Conservation (phyloP, 2,888 invertebrate species). For the Sabellastarte sp. region DNA sequence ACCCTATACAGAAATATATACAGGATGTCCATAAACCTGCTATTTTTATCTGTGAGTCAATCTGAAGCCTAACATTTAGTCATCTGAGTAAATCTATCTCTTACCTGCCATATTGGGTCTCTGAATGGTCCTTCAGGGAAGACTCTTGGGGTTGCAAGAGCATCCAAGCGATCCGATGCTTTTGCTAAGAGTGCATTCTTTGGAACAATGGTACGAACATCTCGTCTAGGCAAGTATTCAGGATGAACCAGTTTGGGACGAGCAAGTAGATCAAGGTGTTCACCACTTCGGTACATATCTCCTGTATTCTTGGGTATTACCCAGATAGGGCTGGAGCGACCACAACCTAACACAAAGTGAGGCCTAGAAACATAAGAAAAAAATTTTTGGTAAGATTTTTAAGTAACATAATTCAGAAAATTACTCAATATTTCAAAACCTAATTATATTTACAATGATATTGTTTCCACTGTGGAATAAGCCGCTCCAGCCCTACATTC, state of each 20-base stretch:
- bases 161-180: constrained; percentile 33
- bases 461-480: no score
- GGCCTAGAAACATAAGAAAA: background rate
- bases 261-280: background rate
- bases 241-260: background rate
- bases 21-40: no score
- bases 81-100: no score
- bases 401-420: no score
- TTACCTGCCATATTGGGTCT: constrained; percentile 45
- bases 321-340: constrained; percentile 4
- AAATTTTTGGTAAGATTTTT: no score
- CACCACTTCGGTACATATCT: background rate
- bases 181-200: constrained; percentile 23
- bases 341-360: constrained; percentile 5
- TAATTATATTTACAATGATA: no score
- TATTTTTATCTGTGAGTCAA: no score
- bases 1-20: no score
- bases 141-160: constrained; percentile 39
- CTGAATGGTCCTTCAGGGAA: constrained; percentile 45
- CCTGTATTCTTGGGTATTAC: background rate
- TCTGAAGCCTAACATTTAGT: no score
- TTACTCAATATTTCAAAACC: no score
- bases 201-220: background rate
- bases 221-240: background rate
- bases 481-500: no score